Evolutionary conservation across 2,113 vertebrate species (phyloP).

Genomic region (Reinhardtius hippoglossoides): DNA sequence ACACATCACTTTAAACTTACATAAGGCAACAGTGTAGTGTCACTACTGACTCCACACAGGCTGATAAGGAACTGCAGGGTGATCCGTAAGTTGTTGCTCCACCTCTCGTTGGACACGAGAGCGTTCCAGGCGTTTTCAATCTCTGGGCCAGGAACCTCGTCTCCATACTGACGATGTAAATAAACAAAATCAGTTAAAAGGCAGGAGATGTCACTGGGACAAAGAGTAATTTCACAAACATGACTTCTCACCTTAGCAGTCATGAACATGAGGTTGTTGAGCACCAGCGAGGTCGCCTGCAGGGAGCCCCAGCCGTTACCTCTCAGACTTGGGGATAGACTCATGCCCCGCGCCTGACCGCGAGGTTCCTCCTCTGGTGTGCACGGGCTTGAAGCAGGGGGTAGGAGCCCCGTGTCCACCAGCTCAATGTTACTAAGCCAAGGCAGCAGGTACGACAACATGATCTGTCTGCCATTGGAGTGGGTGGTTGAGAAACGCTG

Average conservation of each 20-base stretch:
- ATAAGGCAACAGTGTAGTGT: constrained; percentile 92
- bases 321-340: constrained; percentile 85
- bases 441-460: constrained; percentile 96
- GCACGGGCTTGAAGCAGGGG: constrained; percentile 92
- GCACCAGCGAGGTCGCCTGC: constrained; percentile 94
- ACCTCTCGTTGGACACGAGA: constrained; percentile 95
- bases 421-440: constrained; percentile 98
- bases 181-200: not conserved
- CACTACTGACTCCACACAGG: constrained; percentile 97
- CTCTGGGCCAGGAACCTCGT: constrained; percentile 95
- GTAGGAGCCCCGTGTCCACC: constrained; percentile 93
- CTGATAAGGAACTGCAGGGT: constrained; percentile 97
- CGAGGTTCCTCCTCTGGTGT: constrained; percentile 91
- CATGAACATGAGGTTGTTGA: constrained; percentile 99
- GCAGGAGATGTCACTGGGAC: not conserved
- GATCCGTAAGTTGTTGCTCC: constrained; percentile 96
- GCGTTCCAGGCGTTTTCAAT: constrained; percentile 99
- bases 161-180: constrained; percentile 87
- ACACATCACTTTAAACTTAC: constrained; percentile 81
- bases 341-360: constrained; percentile 83
- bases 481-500: constrained; percentile 96
- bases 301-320: constrained; percentile 97
- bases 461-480: constrained; percentile 95
- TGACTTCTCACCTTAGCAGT: constrained; percentile 90
- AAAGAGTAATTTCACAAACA: not conserved